phyloP scores from a whole-genome alignment of 2,888 invertebrate species.

The Busseola fusca region DNA sequence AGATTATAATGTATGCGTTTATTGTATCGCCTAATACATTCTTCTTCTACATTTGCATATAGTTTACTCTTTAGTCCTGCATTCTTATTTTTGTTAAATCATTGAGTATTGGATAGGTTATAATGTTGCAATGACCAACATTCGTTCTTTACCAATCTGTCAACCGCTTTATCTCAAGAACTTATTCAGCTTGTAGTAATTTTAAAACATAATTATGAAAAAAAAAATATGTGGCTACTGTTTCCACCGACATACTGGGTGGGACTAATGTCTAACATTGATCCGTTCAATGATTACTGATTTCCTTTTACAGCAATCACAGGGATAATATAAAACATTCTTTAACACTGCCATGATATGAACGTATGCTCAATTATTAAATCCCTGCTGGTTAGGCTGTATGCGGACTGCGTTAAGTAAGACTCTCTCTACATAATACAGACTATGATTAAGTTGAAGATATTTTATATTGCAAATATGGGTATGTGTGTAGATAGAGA shows the following conservation, averaged over 20 bases:
- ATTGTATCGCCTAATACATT: too few species aligned
- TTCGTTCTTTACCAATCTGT: neutral
- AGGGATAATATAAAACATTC: slow-evolving; percentile 15
- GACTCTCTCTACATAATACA: neutral
- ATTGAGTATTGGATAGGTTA: neutral
- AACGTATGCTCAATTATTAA: slow-evolving; percentile 17
- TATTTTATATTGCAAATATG: too few species aligned
- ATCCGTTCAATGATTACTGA: slow-evolving; percentile 39
- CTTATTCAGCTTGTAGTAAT: neutral
- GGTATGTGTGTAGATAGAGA: too few species aligned
- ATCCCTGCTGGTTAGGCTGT: neutral
- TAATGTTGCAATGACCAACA: neutral
- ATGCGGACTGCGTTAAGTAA: neutral
- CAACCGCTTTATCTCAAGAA: neutral
- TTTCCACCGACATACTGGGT: slow-evolving; percentile 18
- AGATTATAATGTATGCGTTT: too few species aligned
- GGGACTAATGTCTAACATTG: slow-evolving; percentile 16
- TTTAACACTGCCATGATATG: neutral
- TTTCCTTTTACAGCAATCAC: slow-evolving; percentile 37
- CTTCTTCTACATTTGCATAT: neutral
- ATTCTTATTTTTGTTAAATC: neutral
- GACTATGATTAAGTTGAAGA: too few species aligned
- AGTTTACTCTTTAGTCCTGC: neutral
- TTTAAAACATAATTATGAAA: neutral
- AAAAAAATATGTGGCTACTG: neutral